Conservation (phyloP, 2,113 vertebrate genomes). For the Suricata suricatta region DNA sequence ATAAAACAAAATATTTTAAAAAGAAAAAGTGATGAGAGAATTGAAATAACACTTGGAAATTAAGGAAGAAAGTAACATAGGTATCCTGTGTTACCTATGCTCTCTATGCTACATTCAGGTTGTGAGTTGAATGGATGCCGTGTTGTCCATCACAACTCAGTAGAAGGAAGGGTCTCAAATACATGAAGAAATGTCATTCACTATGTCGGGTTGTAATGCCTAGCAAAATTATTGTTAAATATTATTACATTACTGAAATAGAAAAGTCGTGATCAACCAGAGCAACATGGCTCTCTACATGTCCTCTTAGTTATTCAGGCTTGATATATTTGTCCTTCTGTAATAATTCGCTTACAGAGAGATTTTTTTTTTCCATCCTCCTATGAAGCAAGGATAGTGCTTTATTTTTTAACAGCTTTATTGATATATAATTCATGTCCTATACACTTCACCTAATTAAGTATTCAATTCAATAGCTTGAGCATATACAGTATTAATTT, state of each 20-base stretch:
- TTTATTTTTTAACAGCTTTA: not conserved
- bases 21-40: not conserved
- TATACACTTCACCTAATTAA: not conserved
- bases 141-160: not conserved
- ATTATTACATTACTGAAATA: not conserved
- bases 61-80: not conserved
- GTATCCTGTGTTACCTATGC: not conserved
- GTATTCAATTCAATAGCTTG: not conserved
- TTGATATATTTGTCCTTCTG: not conserved
- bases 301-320: not conserved
- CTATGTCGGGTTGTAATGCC: not conserved
- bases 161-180: not conserved
- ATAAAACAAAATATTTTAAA: too few species aligned
- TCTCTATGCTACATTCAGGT: not conserved
- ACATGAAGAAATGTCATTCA: not conserved
- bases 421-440: not conserved
- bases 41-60: not conserved
- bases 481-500: not conserved
- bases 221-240: not conserved
- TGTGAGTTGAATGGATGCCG: not conserved
- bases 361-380: not conserved
- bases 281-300: not conserved
- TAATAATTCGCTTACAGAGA: not conserved
- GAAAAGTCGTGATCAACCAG: not conserved
- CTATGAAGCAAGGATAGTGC: not conserved